These are phyloP conservation scores for Leptothorax acervorum DNA, from an alignment of 2,888 invertebrate species.

Conservation along the genomic window DNA sequence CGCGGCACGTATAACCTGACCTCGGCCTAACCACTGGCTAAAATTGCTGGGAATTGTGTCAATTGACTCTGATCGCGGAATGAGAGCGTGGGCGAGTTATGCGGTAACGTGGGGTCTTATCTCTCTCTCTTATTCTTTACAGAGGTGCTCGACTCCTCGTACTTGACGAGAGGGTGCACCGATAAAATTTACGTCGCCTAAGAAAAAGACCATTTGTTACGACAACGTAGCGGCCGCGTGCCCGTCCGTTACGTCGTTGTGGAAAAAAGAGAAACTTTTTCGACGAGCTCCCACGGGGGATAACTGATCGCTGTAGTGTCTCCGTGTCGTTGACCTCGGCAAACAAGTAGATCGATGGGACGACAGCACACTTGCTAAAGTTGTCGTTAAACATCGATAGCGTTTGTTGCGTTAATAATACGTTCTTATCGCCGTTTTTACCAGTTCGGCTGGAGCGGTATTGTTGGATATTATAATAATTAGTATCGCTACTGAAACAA, in stretches of 20 bases:
- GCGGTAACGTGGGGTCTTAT: background rate
- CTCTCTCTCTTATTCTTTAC: constrained; percentile 2
- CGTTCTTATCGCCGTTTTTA: constrained; percentile 1
- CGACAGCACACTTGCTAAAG: constrained; percentile 48
- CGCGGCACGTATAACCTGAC: constrained; percentile 67
- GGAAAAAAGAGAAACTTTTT: constrained; percentile 55
- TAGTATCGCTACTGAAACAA: background rate
- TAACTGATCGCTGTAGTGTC: constrained; percentile 55
- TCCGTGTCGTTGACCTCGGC: constrained; percentile 51
- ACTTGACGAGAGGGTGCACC: constrained; percentile 14
- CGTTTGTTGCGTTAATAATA: constrained; percentile 49
- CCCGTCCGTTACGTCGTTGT: constrained; percentile 43
- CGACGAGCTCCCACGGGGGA: constrained; percentile 47
- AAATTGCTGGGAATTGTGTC: constrained; percentile 77
- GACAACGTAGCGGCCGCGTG: constrained; percentile 55
- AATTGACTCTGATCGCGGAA: constrained; percentile 67
- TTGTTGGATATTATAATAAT: constrained; percentile 11
- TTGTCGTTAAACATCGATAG: constrained; percentile 55
- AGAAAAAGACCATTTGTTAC: constrained; percentile 55
- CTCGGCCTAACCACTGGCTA: constrained; percentile 71
- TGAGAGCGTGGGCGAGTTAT: constrained; percentile 39
- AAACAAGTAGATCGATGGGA: constrained; percentile 56
- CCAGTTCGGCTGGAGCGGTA: background rate
- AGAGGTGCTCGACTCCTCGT: background rate
- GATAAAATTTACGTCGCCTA: constrained; percentile 58